phyloP scores from a whole-genome alignment of 1,140 invertebrate species.

The Druon quercuslanigerum region DNA sequence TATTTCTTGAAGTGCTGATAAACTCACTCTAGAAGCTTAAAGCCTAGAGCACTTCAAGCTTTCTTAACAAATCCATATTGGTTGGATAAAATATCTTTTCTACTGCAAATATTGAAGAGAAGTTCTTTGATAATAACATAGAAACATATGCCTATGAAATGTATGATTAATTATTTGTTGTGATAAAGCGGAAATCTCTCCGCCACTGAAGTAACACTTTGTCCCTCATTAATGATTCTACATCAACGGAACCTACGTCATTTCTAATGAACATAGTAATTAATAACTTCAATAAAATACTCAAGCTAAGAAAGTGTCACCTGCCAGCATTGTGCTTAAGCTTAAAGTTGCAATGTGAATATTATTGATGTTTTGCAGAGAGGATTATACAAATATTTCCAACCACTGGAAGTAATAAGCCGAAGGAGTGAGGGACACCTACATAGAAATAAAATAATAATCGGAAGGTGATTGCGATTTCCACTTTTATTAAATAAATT shows the following conservation, averaged over 20 bases:
- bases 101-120: too few relatives aligned
- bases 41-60: too few relatives aligned
- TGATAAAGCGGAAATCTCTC: background rate
- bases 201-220: background rate
- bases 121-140: too few relatives aligned
- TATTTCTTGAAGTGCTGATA: too few relatives aligned
- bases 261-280: conserved; percentile 1
- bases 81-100: too few relatives aligned
- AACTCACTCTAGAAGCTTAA: too few relatives aligned
- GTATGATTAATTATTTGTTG: conserved; percentile 11
- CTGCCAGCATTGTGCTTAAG: background rate
- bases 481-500: conserved; percentile 10
- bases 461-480: background rate
- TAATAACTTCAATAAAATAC: conserved; percentile 1
- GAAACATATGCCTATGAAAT: background rate
- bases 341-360: background rate
- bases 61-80: too few relatives aligned
- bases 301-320: background rate
- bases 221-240: conserved; percentile 5
- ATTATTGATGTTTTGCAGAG: conserved; percentile 1
- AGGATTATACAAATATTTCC: background rate
- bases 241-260: background rate
- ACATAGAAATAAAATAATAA: conserved; percentile 10
- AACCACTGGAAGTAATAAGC: background rate
- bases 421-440: background rate